A percentile compares a stretch with the other conserved stretches of the same genome.
These are phyloP conservation scores for Epirrita christyi DNA, from an alignment of 2,888 invertebrate genomes.

Conservation along the genomic window DNA sequence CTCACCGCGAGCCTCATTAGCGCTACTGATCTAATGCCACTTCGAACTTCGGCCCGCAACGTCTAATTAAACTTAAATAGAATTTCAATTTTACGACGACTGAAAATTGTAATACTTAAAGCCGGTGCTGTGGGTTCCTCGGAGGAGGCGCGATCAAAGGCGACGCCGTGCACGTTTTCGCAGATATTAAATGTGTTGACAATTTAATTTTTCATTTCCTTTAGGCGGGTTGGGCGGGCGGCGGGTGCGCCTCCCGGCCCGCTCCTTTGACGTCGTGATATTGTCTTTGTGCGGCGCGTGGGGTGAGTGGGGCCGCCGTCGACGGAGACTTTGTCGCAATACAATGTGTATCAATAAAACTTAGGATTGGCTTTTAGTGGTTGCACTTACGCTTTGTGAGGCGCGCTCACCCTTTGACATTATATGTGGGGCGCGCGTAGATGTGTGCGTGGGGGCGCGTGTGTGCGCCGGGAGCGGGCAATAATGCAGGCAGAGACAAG, in stretches of 20 bases:
- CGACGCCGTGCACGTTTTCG: slow-evolving; percentile 83
- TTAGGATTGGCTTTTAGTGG: slow-evolving; percentile 86
- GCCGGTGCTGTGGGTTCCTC: slow-evolving; percentile 72
- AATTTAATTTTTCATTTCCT: slow-evolving; percentile 86
- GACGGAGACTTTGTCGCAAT: slow-evolving; percentile 85
- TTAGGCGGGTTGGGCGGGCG: slow-evolving; percentile 69
- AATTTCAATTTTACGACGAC: slow-evolving; percentile 80
- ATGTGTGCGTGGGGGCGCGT: slow-evolving; percentile 46
- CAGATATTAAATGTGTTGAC: slow-evolving; percentile 86
- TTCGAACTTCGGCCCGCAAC: slow-evolving; percentile 75
- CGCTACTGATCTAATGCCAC: slow-evolving; percentile 81
- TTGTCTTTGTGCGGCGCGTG: slow-evolving; percentile 83
- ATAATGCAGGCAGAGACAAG: slow-evolving; percentile 69
- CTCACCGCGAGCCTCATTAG: slow-evolving; percentile 81
- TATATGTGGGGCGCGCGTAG: slow-evolving; percentile 68
- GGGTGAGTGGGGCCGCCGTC: slow-evolving; percentile 77
- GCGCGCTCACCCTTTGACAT: slow-evolving; percentile 84
- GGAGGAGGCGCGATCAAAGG: slow-evolving; percentile 80
- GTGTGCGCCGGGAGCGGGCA: slow-evolving; percentile 55
- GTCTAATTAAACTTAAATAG: slow-evolving; percentile 82
- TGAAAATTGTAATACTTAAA: slow-evolving; percentile 82
- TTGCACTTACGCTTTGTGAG: slow-evolving; percentile 85
- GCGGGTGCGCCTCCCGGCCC: slow-evolving; percentile 63
- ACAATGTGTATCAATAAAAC: slow-evolving; percentile 86
- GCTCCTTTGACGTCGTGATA: slow-evolving; percentile 85